Evolutionary conservation across 2,888 invertebrate genomes (phyloP).

Genomic region (Napeogenes inachia): DNA sequence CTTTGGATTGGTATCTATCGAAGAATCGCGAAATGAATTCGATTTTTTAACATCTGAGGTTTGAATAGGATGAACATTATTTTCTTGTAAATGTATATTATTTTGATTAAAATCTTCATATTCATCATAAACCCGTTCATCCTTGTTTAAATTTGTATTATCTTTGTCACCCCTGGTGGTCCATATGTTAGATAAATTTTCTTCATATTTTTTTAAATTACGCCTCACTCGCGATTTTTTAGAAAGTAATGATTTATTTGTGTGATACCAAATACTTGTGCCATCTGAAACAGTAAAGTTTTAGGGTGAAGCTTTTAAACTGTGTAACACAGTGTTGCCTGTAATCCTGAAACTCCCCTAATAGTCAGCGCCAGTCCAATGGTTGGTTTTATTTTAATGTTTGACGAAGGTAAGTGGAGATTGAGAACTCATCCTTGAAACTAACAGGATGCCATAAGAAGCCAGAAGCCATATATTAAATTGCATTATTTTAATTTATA

Average conservation of each 20-base stretch:
- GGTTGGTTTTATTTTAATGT: too few species aligned
- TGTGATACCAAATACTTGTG: not conserved
- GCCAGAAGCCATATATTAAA: too few species aligned
- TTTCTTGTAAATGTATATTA: not conserved
- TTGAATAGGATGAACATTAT: not conserved
- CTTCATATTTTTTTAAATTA: constrained; percentile 6
- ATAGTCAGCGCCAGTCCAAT: too few species aligned
- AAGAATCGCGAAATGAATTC: not conserved
- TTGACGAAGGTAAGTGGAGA: too few species aligned
- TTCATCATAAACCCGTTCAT: not conserved
- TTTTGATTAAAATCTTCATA: not conserved
- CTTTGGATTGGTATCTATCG: too few species aligned
- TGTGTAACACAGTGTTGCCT: too few species aligned
- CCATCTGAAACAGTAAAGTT: not conserved
- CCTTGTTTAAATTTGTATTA: not conserved
- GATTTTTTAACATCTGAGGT: not conserved
- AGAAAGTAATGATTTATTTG: not conserved
- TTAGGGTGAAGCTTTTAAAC: too few species aligned
- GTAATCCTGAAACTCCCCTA: too few species aligned
- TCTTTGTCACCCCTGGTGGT: not conserved
- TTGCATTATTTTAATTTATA: too few species aligned
- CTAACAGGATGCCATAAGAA: too few species aligned
- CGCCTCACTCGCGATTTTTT: not conserved
- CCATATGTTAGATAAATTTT: constrained; percentile 11
- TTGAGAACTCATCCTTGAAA: too few species aligned